phyloP scores from a whole-genome alignment of 2,797 vertebrate species.

The Amazona ochrocephala region DNA sequence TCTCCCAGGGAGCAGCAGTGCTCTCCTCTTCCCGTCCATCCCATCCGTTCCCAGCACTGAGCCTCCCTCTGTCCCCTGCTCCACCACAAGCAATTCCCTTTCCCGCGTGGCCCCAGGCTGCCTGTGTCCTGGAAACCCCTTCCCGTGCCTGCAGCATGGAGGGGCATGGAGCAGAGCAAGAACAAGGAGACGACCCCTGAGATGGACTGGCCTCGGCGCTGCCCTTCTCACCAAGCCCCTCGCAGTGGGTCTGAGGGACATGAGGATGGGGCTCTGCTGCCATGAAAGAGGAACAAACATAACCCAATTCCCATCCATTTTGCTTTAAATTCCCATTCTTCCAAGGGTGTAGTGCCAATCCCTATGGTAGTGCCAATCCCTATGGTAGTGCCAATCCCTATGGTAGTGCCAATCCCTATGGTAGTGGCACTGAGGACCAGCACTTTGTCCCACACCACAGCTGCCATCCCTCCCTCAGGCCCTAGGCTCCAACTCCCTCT shows the following conservation, averaged over 20 bases:
- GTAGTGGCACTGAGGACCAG: neutral
- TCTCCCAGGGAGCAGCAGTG: neutral
- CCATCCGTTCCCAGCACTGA: neutral
- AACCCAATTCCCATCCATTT: neutral
- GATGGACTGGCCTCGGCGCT: rapidly evolving
- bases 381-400: neutral
- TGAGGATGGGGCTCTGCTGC: rapidly evolving
- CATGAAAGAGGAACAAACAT: neutral
- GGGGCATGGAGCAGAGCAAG: neutral
- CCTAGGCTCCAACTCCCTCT: neutral
- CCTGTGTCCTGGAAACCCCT: conserved; percentile 45
- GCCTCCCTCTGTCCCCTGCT: neutral
- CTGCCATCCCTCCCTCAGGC: neutral
- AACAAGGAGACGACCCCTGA: neutral
- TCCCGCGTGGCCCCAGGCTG: rapidly evolving
- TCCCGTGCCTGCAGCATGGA: neutral
- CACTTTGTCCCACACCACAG: neutral
- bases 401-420: neutral
- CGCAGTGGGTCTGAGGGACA: neutral
- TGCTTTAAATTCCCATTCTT: neutral
- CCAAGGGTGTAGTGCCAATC: neutral
- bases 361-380: neutral
- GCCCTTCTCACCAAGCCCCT: neutral
- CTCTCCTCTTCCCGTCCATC: neutral
- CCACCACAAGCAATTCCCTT: conserved; percentile 45